A percentile compares a stretch with the other conserved stretches of the same genome.
phyloP scores from a whole-genome alignment of 2,888 invertebrate genomes.

The Heterodera filipjevi region DNA sequence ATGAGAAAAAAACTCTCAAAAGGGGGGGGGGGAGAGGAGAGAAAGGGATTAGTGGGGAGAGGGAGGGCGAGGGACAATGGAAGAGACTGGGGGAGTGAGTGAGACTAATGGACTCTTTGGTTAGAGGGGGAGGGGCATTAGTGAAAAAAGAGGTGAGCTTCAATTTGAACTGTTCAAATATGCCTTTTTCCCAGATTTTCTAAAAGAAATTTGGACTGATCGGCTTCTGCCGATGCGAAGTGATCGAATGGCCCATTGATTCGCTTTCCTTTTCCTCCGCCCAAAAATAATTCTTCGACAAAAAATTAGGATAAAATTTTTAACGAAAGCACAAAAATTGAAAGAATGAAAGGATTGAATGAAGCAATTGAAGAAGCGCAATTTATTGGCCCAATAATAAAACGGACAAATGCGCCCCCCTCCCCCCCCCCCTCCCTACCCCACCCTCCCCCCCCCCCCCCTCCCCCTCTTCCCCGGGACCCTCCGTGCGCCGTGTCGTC shows the following conservation, averaged over 20 bases:
- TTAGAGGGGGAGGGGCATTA: too few species aligned
- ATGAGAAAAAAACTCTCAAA: neutral
- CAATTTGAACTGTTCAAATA: too few species aligned
- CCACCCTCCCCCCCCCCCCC: too few species aligned
- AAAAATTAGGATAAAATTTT: neutral
- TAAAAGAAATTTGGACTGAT: too few species aligned
- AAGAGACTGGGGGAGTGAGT: neutral
- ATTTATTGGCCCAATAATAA: neutral
- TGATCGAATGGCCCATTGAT: too few species aligned
- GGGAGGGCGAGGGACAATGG: neutral
- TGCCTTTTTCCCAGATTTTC: too few species aligned
- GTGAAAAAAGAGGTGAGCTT: too few species aligned
- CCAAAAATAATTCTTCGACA: neutral
- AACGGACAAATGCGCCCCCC: slow-evolving; percentile 10
- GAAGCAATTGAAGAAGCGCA: neutral
- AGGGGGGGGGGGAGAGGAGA: neutral
- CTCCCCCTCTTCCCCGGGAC: neutral
- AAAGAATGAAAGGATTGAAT: neutral
- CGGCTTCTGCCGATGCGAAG: too few species aligned
- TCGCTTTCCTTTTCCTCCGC: too few species aligned
- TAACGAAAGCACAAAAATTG: neutral
- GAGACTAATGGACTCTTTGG: too few species aligned
- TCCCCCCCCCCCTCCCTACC: too few species aligned
- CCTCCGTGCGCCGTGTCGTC: neutral
- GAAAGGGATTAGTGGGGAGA: neutral